phyloP scores from a whole-genome alignment of 2,888 invertebrate species.

The Melanargia galathea region DNA sequence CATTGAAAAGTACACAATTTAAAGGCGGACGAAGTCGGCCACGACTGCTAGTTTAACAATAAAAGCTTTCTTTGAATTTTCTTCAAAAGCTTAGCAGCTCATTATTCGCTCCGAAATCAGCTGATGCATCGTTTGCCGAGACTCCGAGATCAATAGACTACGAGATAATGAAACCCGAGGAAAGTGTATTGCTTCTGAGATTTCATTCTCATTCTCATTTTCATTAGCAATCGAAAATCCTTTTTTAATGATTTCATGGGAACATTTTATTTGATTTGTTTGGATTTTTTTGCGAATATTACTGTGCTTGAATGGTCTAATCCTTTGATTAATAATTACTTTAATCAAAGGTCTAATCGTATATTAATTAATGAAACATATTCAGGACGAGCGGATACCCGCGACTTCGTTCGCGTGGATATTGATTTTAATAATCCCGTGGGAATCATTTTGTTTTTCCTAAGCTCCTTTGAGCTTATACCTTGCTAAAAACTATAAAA shows the following conservation, averaged over 20 bases:
- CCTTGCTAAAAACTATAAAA: too few relatives aligned
- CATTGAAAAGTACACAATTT: too few relatives aligned
- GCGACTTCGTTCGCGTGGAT: too few relatives aligned
- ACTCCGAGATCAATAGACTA: constrained; percentile 4
- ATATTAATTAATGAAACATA: too few relatives aligned
- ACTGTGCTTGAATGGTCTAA: background rate
- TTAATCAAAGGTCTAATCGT: too few relatives aligned
- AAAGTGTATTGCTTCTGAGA: background rate
- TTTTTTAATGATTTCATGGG: constrained; percentile 12
- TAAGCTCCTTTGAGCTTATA: too few relatives aligned
- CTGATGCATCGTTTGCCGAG: constrained; percentile 5
- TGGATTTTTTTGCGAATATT: background rate
- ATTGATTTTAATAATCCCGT: too few relatives aligned
- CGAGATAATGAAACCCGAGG: background rate
- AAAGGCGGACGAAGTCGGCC: too few relatives aligned
- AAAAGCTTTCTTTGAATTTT: background rate
- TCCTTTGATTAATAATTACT: too few relatives aligned
- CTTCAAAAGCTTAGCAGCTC: background rate
- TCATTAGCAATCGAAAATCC: constrained; percentile 10
- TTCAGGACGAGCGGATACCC: too few relatives aligned
- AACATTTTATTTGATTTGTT: background rate
- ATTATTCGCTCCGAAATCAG: background rate
- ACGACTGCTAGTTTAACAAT: too few relatives aligned
- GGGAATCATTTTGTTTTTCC: too few relatives aligned
- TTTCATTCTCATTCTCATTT: constrained; percentile 12